Evolutionary conservation across 2,113 vertebrate genomes (phyloP), one percentile per base, ranked within the genome.

Genomic region (Nematolebias whitei): DNA sequence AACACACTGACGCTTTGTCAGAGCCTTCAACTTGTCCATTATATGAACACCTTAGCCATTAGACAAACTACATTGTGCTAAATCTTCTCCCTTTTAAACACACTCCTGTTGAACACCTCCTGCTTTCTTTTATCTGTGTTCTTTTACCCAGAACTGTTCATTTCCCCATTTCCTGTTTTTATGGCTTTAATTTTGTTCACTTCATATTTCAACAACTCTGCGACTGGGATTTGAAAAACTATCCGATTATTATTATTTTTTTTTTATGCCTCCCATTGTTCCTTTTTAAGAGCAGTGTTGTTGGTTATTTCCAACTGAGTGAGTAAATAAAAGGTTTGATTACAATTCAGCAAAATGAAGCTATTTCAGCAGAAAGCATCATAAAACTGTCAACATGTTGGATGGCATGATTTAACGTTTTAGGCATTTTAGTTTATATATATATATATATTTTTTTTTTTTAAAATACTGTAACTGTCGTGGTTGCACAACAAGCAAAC

Each of bases 321-420:
- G 65, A 29, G 26, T 29, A 29, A 29, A 87, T 87, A 81, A 62
- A 82, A 84, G 66, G 51, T 79, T 82, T 63, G 72, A 72, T 44
- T 74, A 74, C 49, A 20, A 35, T 68, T n/a, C 22, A 54, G 62
- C 29, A 44, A 57, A 78, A 70, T 52, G 0, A 70, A 50, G 65
- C 24, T 1, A 26, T n/a, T 56, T 49, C 14, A 66, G 1, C 47
- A 74, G 48, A 57, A 50, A 53, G 43, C 41, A 22, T 1, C 22
- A 47, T 14, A 48, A 32, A 49, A 55, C 47, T 52, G 12, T 43
- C 14, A 51, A 13, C 41, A 9, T 35, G n/a, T 40, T 41, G 55
- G 39, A 43, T 11, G 1, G 19, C 19, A 26, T n/a, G 53, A 12
- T 63, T 39, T 71, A 32, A 56, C 52, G n/a, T n/a, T n/a, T 18